phyloP scores from a whole-genome alignment of 2,113 vertebrate species.

The Crotalus helleri region DNA sequence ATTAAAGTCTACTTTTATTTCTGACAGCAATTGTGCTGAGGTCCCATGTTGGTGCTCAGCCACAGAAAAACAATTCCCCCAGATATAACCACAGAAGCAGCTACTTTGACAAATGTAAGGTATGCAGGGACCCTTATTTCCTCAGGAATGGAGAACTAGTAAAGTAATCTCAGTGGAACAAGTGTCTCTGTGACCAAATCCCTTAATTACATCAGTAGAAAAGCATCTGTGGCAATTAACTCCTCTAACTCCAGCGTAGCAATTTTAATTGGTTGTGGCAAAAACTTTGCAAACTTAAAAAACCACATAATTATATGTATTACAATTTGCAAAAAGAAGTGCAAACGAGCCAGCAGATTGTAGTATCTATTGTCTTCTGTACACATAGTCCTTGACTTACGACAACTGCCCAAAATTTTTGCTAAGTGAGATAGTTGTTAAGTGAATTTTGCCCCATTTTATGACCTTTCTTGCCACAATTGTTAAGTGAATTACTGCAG shows the following conservation, averaged over 20 bases:
- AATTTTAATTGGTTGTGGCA: slow-evolving; percentile 22
- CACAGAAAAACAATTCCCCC: slow-evolving; percentile 5
- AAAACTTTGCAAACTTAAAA: neutral
- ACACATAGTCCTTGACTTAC: no score
- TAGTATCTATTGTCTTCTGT: slow-evolving; percentile 36
- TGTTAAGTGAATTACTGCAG: no score
- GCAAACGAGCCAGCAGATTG: slow-evolving; percentile 19
- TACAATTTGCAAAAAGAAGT: neutral
- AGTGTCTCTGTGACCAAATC: slow-evolving; percentile 24
- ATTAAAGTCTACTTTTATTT: slow-evolving; percentile 11
- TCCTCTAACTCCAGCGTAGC: neutral
- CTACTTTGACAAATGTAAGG: slow-evolving; percentile 13
- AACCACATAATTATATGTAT: neutral
- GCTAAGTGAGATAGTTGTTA: no score
- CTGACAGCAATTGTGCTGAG: neutral
- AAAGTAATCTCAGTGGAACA: slow-evolving; percentile 3
- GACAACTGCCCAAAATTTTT: no score
- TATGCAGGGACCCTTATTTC: slow-evolving; percentile 21
- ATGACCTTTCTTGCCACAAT: no score
- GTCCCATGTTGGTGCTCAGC: slow-evolving; percentile 6
- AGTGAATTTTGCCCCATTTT: no score
- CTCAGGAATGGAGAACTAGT: slow-evolving; percentile 9
- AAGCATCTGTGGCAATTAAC: slow-evolving; percentile 27
- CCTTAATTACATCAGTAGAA: slow-evolving; percentile 25
- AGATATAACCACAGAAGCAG: slow-evolving; percentile 2